Conservation (phyloP, 37 sponge, comb jelly and placozoan species). For the Halisarca cf. caerulea region DNA sequence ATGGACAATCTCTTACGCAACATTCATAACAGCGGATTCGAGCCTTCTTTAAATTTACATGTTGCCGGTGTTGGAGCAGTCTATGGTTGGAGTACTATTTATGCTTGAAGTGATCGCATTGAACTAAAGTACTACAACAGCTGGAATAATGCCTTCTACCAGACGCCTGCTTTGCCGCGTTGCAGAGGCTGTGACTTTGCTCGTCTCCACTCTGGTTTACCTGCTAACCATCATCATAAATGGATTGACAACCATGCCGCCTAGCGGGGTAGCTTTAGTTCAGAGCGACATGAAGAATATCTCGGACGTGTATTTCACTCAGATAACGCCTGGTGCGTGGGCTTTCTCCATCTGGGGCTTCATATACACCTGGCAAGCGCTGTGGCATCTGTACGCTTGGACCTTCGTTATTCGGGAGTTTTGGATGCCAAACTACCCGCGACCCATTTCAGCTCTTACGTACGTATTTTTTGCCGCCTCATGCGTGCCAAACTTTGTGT, state of each 20-base stretch:
- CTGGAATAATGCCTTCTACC: no score
- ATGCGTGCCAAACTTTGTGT: neutral
- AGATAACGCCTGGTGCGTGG: conserved; percentile 34
- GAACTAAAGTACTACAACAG: no score
- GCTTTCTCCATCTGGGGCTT: neutral
- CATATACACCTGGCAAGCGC: conserved; percentile 1
- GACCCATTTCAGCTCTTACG: neutral
- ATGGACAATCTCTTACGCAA: no score
- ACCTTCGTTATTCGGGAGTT: neutral
- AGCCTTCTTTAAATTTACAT: no score
- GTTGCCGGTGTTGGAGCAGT: no score
- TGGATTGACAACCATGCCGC: neutral
- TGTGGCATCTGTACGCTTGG: neutral
- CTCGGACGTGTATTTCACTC: conserved; percentile 12
- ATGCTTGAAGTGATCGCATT: no score
- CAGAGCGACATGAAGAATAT: no score
- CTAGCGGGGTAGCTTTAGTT: no score
- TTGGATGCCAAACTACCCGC: neutral
- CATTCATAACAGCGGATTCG: no score
- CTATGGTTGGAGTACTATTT: no score
- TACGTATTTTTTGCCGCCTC: neutral
- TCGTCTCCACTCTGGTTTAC: neutral
- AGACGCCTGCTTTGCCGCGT: no score
- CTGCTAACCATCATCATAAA: neutral
- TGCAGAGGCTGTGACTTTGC: neutral